phyloP scores from a whole-genome alignment of 2,888 invertebrate species.

The Lobophora halterata region DNA sequence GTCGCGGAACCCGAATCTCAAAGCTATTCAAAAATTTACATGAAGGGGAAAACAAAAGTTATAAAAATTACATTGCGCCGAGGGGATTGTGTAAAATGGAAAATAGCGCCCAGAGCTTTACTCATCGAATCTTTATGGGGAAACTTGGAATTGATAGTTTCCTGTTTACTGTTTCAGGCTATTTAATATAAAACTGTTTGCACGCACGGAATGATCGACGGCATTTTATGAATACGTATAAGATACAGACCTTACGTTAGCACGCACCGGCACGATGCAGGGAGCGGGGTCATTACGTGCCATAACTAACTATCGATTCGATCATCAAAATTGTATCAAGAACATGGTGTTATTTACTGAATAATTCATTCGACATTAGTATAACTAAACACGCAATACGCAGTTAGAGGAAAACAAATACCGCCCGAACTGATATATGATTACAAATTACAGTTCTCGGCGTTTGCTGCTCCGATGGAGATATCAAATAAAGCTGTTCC shows the following conservation, averaged over 20 bases:
- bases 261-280: slow-evolving; percentile 69
- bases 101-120: slow-evolving; percentile 53
- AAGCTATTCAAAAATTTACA: slow-evolving; percentile 51
- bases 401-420: slow-evolving; percentile 47
- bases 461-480: slow-evolving; percentile 42
- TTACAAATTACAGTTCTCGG: slow-evolving; percentile 44
- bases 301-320: slow-evolving; percentile 56
- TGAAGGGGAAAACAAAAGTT: slow-evolving; percentile 51
- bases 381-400: slow-evolving; percentile 67
- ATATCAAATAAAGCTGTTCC: slow-evolving; percentile 40
- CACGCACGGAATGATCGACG: slow-evolving; percentile 66
- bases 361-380: slow-evolving; percentile 68
- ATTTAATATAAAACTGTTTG: slow-evolving; percentile 68
- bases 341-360: slow-evolving; percentile 67
- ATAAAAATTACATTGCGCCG: slow-evolving; percentile 52
- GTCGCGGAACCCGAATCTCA: slow-evolving; percentile 42
- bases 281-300: slow-evolving; percentile 55
- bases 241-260: slow-evolving; percentile 47
- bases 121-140: slow-evolving; percentile 69
- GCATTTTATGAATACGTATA: slow-evolving; percentile 53
- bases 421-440: slow-evolving; percentile 48
- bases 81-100: slow-evolving; percentile 48
- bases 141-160: slow-evolving; percentile 73
- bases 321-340: slow-evolving; percentile 61
- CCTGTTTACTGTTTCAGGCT: slow-evolving; percentile 66